A percentile compares a stretch with the other conserved stretches of the same genome.
Evolutionary conservation across 2,888 invertebrate species (phyloP).

Genomic region (Drosophila trichaetosa): DNA sequence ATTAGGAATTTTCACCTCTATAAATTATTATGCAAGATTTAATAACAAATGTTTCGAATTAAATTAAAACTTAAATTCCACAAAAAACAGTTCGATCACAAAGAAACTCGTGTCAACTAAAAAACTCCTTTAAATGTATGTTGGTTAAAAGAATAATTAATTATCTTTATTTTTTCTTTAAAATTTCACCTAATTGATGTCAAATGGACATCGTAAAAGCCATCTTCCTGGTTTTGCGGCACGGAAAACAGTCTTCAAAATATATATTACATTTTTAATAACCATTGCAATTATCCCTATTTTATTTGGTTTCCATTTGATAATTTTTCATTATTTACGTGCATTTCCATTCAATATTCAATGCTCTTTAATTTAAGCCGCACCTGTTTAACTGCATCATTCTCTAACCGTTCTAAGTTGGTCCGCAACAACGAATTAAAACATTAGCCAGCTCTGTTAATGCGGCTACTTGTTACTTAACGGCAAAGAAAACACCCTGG

Average conservation of each 20-base stretch:
- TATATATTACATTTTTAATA: background rate
- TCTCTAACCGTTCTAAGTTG: slow-evolving; percentile 3
- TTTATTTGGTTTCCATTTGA: background rate
- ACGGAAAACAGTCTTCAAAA: background rate
- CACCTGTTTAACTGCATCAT: slow-evolving; percentile 25
- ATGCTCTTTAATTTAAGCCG: background rate
- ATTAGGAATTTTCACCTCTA: too few relatives aligned
- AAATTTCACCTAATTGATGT: background rate
- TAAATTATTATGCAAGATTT: background rate
- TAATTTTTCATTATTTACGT: background rate
- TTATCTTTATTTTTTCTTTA: background rate
- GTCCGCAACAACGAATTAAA: slow-evolving; percentile 59
- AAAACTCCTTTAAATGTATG: background rate
- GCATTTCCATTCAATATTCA: background rate
- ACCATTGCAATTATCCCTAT: background rate
- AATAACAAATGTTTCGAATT: background rate
- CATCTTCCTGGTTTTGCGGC: background rate
- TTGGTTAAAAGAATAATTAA: background rate
- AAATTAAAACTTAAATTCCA: background rate
- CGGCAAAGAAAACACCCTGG: slow-evolving; percentile 13
- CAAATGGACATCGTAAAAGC: background rate
- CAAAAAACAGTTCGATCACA: background rate
- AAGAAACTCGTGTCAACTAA: background rate
- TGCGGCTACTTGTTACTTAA: slow-evolving; percentile 40
- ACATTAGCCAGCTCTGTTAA: slow-evolving; percentile 57